A percentile compares a stretch with the other conserved stretches of the same genome.
Evolutionary conservation across 2,797 vertebrate species (phyloP).

Genomic region (Macropodus opercularis): DNA sequence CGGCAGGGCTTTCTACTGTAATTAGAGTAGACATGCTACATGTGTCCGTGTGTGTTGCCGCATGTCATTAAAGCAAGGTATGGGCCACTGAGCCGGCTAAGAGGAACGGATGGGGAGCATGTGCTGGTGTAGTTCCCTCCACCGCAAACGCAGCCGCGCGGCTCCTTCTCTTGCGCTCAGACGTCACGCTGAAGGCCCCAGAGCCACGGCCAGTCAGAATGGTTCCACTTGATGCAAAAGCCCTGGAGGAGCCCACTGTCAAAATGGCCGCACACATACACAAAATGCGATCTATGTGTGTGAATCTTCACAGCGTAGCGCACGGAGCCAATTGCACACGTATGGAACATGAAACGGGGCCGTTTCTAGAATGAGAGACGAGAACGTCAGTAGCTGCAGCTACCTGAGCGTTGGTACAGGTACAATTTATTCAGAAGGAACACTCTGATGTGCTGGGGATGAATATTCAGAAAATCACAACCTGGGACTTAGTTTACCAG

Average conservation of each 20-base stretch:
- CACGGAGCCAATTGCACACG: not conserved
- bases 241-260: constrained; percentile 54
- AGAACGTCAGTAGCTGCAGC: not conserved
- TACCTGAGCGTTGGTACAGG: not conserved
- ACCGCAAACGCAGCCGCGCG: constrained; percentile 31
- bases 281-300: constrained; percentile 13
- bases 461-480: not conserved
- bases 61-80: constrained; percentile 71
- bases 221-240: constrained; percentile 59
- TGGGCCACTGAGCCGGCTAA: constrained; percentile 68
- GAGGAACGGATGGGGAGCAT: constrained; percentile 60
- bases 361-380: constrained; percentile 1
- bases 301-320: not conserved
- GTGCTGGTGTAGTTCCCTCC: constrained; percentile 48
- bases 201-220: constrained; percentile 62
- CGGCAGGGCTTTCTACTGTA: constrained; percentile 56
- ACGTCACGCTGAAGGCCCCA: constrained; percentile 39
- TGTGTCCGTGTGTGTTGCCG: constrained; percentile 76
- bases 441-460: not conserved
- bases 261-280: constrained; percentile 23
- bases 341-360: not conserved
- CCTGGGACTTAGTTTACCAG: not conserved
- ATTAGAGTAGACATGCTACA: constrained; percentile 78
- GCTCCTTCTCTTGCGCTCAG: constrained; percentile 44
- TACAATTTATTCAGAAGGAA: not conserved